Base-by-base conservation (phyloP, 2,888 invertebrate species). In the Germaria angustata region DNA sequence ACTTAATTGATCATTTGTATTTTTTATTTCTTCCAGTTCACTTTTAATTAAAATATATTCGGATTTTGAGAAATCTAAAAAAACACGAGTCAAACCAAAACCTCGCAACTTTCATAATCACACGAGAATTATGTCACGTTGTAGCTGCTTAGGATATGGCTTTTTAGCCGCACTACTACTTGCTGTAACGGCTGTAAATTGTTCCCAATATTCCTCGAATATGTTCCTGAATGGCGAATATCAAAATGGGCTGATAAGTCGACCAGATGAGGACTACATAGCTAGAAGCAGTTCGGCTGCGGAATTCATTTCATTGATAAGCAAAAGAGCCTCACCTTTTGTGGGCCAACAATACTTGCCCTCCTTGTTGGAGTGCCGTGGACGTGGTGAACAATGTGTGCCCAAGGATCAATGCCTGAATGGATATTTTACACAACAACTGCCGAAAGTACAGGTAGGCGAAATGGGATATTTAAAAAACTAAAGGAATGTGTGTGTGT, bases 171-270 rank as follows among this genome's bases (percentile, higher is more conserved):
- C 85, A 22, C 49, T 86, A 28, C 75, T 79, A 49, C 84, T 63
- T 65, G 78, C 82, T 34, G 63, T 46, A 13, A 68, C 61, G 20
- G 73, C 68, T 53, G 84, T 71, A 6, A 68, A 73, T 24, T 82
- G 73, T 36, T 83, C 86, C 63, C 88, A 87, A 80, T 89, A 89
- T 36, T 84, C 86, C 46, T 84, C 85, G 24, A 90, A 90, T 80
- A 89, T 90, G 86, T 90, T 90, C 85, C 89, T 90, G 41, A 88
- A 88, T 68, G 90, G 90, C n/a, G 86, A 89, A 77, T 90, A 90
- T 46, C 87, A 89, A 72, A 89, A 88, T 73, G 87, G 87, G 28
- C 86, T 89, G 36, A 86, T 86, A 49, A 86, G 85, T 44, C 84
- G 87, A 34, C 86, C 84, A 39, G 88, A 88, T 28, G 85, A 87